These are phyloP conservation scores for Alauda arvensis DNA, from an alignment of 2,797 vertebrate species.

Conservation along the genomic window DNA sequence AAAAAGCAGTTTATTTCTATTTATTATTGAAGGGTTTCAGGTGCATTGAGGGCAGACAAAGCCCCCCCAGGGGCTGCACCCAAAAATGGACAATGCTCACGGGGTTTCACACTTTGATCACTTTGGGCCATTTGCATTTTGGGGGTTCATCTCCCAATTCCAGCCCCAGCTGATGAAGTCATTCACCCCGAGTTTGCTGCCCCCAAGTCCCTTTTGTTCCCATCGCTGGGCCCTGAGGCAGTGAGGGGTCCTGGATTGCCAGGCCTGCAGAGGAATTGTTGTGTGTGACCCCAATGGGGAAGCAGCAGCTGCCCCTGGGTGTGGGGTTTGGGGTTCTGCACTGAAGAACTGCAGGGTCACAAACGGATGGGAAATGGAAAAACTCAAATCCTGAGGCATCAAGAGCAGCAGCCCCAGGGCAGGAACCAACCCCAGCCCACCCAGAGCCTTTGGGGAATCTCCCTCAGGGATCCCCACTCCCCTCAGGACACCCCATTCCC, in stretches of 20 bases:
- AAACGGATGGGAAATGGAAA: rapidly evolving
- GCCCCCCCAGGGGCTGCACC: background rate
- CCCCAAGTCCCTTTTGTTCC: background rate
- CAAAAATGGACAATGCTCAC: background rate
- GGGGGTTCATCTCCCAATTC: background rate
- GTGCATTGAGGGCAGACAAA: background rate
- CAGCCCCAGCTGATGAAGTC: background rate
- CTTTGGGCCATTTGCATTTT: background rate
- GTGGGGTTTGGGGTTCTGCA: background rate
- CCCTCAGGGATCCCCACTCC: rapidly evolving
- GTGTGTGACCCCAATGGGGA: background rate
- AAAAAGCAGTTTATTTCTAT: background rate
- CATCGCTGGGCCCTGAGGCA: background rate
- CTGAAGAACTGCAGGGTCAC: rapidly evolving
- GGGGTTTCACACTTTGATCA: too few relatives aligned
- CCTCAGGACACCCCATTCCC: rapidly evolving
- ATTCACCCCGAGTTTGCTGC: background rate
- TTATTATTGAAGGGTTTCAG: background rate
- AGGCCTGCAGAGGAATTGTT: background rate
- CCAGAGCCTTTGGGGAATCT: rapidly evolving
- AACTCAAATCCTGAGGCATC: rapidly evolving
- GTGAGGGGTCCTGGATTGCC: background rate
- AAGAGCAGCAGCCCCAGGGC: background rate
- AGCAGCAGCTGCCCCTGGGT: background rate
- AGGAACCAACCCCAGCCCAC: background rate